phyloP scores from a whole-genome alignment of 1,140 invertebrate species.

The Maconellicoccus hirsutus region DNA sequence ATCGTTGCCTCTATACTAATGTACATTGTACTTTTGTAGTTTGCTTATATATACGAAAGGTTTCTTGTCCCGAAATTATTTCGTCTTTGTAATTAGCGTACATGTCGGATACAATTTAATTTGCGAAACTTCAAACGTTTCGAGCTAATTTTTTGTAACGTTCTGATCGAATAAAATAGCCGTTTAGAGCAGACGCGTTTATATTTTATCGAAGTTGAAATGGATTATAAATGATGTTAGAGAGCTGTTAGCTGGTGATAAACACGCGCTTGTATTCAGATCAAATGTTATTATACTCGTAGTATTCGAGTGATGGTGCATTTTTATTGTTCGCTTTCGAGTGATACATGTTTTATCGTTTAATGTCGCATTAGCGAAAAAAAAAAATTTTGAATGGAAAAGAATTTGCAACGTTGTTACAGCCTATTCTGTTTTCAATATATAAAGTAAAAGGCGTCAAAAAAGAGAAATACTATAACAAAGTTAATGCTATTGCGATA shows the following conservation, averaged over 20 bases:
- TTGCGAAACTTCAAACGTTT: neutral
- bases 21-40: neutral
- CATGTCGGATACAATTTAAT: neutral
- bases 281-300: neutral
- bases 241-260: conserved; percentile 8
- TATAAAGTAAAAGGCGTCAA: too few species aligned
- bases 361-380: neutral
- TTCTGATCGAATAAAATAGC: neutral
- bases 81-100: neutral
- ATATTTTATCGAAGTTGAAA: neutral
- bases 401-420: neutral
- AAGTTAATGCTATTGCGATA: too few species aligned
- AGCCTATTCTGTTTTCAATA: too few species aligned
- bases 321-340: neutral
- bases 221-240: neutral
- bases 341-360: conserved; percentile 4
- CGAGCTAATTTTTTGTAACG: neutral
- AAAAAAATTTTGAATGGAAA: neutral
- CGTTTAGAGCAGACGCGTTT: neutral
- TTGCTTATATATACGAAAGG: neutral
- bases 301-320: neutral
- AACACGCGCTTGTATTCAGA: conserved; percentile 6
- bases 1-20: neutral
- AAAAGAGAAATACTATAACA: too few species aligned
- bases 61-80: conserved; percentile 17